Conservation (phyloP, 2,888 invertebrate species). For the Selenia dentaria region DNA sequence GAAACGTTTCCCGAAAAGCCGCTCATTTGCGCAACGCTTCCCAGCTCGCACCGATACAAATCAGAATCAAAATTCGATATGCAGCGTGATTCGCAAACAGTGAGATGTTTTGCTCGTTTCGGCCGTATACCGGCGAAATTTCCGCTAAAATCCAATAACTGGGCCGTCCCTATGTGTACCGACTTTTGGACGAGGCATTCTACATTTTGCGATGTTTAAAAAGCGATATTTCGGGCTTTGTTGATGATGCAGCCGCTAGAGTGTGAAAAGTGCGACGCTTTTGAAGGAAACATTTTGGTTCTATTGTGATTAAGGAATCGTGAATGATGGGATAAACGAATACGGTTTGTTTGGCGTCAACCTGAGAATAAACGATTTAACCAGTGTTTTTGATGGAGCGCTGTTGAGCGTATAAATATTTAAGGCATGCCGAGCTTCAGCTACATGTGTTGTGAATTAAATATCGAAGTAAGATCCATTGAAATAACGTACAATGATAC, state of each 20-base stretch:
- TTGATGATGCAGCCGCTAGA: constrained; percentile 28
- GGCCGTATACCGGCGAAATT: constrained; percentile 61
- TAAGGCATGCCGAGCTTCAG: no score
- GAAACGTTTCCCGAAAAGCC: constrained; percentile 15
- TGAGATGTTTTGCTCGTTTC: constrained; percentile 56
- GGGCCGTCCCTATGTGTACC: constrained; percentile 39
- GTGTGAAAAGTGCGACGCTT: constrained; percentile 17
- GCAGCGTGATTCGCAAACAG: constrained; percentile 69
- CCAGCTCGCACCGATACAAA: constrained; percentile 52
- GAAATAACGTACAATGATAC: no score
- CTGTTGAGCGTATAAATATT: no score
- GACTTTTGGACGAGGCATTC: constrained; percentile 41
- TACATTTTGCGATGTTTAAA: constrained; percentile 34
- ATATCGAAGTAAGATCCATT: no score
- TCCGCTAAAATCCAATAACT: constrained; percentile 79
- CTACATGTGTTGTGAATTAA: no score
- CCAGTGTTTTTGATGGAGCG: no score
- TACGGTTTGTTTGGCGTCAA: not conserved
- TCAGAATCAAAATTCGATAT: constrained; percentile 75
- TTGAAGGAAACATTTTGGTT: constrained; percentile 4
- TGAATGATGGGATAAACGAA: constrained; percentile 1
- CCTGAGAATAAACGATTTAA: no score
- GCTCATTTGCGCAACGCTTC: constrained; percentile 23
- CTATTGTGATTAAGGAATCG: not conserved
- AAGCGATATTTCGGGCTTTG: constrained; percentile 29